A percentile compares a stretch with the other conserved stretches of the same genome.
Evolutionary conservation across 2,113 vertebrate species (phyloP).

Genomic region (Catharus fuscescens): DNA sequence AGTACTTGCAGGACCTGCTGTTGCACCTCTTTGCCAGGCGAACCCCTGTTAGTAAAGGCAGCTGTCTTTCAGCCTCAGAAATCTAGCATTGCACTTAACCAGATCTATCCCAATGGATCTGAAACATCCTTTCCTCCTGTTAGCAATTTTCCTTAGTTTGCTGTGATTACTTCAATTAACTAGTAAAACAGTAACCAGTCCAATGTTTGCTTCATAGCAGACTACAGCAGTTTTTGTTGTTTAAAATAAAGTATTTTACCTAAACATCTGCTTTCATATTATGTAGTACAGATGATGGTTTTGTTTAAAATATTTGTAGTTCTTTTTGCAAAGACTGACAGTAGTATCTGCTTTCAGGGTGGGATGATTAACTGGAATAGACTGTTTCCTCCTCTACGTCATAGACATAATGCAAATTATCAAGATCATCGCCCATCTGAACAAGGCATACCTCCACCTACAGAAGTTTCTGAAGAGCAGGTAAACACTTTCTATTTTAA

Average conservation of each 20-base stretch:
- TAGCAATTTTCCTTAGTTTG: neutral
- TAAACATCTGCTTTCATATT: neutral
- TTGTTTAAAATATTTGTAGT: neutral
- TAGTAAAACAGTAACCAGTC: neutral
- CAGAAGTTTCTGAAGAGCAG: conserved; percentile 91
- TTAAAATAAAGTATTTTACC: neutral
- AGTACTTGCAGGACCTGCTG: neutral
- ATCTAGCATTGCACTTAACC: neutral
- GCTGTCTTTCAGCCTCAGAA: neutral
- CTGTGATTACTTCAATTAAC: neutral
- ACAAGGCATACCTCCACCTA: conserved; percentile 75
- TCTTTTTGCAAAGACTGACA: conserved; percentile 5
- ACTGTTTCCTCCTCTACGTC: conserved; percentile 87
- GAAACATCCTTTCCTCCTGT: neutral
- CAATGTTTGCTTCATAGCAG: neutral
- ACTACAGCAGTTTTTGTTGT: neutral
- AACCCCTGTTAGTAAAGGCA: neutral
- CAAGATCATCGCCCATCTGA: conserved; percentile 70
- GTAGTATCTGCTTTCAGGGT: conserved; percentile 71
- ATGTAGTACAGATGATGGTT: neutral
- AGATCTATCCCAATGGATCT: neutral
- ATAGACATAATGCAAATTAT: conserved; percentile 79
- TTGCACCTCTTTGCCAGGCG: neutral
- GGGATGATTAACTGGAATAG: conserved; percentile 91
- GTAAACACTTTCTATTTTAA: conserved; percentile 65